Evolutionary conservation across 2,888 invertebrate species (phyloP), one percentile per base, ranked within the genome.

Genomic region (Thera obeliscata): DNA sequence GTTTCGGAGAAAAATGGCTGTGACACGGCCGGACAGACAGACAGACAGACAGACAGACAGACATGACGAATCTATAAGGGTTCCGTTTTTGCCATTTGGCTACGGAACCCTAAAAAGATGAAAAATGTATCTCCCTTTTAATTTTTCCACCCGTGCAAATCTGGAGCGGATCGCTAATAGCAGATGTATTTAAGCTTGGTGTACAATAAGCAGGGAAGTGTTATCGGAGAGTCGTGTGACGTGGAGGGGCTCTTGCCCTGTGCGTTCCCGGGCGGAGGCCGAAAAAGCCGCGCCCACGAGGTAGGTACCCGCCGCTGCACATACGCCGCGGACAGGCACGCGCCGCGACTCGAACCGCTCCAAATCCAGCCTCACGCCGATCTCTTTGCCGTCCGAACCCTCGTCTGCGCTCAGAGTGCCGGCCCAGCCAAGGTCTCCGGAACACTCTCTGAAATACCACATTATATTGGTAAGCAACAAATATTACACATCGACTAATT

Each of bases 271-370:
- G 52, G 89, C 77, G 11, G 85, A 79, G 49, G 89, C 77, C 9
- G 94, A 92, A 80, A 96, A 92, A 60, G 95, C 94, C 9, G 95
- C 93, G 57, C 96, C 95, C 69, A 96, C 90, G 76, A 96, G 94
- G 84, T 95, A 96, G 5, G 96, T 95, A 67, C 96, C 96, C 46
- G 96, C 95, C 49, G 94, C 88, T 38, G 95, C 94, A 74, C 95
- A 91, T 69, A 95, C 91, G 22, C 95, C 95, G 64, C 95, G 90
- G 81, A 96, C 94, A 80, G 90, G 90, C 76, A 96, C 90, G 76
- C 94, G 94, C 75, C 94, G 93, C 71, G 88, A 81, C 76, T 89
- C 88, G 78, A 95, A 94, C 74, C 94, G 91, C 76, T 91, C 90
- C 74, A 95, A 83, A 43, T 74, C 83, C 71, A 86, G 93, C 80